phyloP scores from a whole-genome alignment of 2,888 invertebrate species.

The Quadroppia sp. region DNA sequence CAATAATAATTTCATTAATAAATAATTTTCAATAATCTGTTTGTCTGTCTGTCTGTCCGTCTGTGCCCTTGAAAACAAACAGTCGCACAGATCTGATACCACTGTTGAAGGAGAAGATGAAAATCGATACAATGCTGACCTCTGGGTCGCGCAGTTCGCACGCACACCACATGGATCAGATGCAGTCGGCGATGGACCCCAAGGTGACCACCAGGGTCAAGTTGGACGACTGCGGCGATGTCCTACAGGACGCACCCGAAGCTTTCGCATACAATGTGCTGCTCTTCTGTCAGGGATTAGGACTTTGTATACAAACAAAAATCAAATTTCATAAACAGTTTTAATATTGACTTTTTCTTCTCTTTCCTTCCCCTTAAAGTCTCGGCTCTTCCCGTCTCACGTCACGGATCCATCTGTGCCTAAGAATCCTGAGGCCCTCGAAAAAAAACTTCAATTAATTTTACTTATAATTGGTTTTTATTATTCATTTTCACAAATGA shows the following conservation, averaged over 20 bases:
- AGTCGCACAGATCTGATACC: slow-evolving; percentile 50
- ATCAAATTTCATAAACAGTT: too few species aligned
- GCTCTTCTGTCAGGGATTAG: slow-evolving; percentile 48
- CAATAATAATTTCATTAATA: too few species aligned
- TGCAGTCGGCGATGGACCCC: slow-evolving; percentile 72
- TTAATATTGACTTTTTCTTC: not conserved
- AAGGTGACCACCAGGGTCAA: slow-evolving; percentile 76
- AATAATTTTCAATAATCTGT: too few species aligned
- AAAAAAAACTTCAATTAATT: too few species aligned
- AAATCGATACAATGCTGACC: slow-evolving; percentile 70
- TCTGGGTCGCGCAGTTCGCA: slow-evolving; percentile 75
- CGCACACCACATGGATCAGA: slow-evolving; percentile 71
- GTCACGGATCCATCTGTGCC: slow-evolving; percentile 40
- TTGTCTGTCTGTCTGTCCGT: too few species aligned
- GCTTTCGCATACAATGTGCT: slow-evolving; percentile 47
- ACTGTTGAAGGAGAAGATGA: slow-evolving; percentile 42
- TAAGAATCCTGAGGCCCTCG: too few species aligned
- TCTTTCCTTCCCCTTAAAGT: slow-evolving; percentile 17
- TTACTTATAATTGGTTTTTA: too few species aligned
- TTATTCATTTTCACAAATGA: too few species aligned
- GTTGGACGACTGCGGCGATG: slow-evolving; percentile 80
- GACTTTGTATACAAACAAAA: slow-evolving; percentile 35
- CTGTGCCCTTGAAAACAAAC: too few species aligned
- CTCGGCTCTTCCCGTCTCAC: slow-evolving; percentile 37
- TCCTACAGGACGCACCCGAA: slow-evolving; percentile 67